Evolutionary conservation across 37 sponge, comb jelly and placozoan genomes (phyloP).

Genomic region (Crambe crambe): DNA sequence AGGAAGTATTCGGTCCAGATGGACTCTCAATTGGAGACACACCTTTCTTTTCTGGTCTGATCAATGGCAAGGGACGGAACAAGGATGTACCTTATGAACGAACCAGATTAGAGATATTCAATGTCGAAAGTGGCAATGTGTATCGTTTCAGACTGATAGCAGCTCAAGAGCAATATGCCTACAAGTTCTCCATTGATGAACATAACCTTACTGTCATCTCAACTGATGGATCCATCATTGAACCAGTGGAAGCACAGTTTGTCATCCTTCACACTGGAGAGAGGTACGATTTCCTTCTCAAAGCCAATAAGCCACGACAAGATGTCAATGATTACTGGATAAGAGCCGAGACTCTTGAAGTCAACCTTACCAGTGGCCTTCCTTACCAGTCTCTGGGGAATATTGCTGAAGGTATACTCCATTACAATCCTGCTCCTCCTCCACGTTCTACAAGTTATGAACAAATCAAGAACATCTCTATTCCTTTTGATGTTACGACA

Average conservation of each 20-base stretch:
- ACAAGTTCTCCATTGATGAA: constrained; percentile 71
- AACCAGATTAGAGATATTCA: constrained; percentile 52
- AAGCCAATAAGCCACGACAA: constrained; percentile 30
- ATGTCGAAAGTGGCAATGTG: constrained; percentile 36
- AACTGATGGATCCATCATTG: constrained; percentile 69
- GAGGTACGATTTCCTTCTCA: constrained; percentile 79
- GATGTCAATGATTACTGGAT: constrained; percentile 52
- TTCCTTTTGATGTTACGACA: not conserved
- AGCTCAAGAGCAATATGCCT: constrained; percentile 57
- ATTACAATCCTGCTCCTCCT: constrained; percentile 32
- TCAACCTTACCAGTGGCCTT: constrained; percentile 10
- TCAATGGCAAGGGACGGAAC: constrained; percentile 79
- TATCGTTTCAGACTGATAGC: constrained; percentile 84
- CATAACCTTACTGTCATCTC: constrained; percentile 74
- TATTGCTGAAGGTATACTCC: constrained; percentile 64
- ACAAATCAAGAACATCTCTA: not conserved
- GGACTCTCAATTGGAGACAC: constrained; percentile 47
- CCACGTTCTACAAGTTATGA: constrained; percentile 2
- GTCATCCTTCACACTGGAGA: constrained; percentile 82
- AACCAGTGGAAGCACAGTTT: constrained; percentile 64
- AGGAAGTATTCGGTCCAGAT: constrained; percentile 44
- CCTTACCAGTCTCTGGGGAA: constrained; percentile 38
- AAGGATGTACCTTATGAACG: constrained; percentile 30
- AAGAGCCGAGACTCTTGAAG: constrained; percentile 74
- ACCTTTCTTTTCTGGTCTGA: constrained; percentile 71